Evolutionary conservation across 2,113 vertebrate species (phyloP).

Genomic region (Platysternon megacephalum): DNA sequence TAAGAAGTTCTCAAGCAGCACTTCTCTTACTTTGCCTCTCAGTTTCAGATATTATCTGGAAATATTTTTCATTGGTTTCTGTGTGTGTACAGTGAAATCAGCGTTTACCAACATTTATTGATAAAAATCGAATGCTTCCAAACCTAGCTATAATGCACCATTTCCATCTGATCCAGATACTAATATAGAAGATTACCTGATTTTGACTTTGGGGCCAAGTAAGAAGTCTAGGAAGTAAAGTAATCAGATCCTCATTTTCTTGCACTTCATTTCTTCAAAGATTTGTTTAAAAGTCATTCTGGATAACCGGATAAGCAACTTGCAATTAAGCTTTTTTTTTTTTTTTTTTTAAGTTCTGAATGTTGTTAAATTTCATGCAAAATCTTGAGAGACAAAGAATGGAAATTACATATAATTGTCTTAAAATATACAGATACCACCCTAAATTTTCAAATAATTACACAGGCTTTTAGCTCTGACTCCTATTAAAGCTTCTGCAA

Average conservation of each 20-base stretch:
- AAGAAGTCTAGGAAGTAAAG: neutral
- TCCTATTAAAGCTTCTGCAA: neutral
- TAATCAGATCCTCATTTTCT: neutral
- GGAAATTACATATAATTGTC: neutral
- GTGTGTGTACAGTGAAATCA: neutral
- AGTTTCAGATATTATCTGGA: neutral
- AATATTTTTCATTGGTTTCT: neutral
- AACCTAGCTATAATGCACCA: neutral
- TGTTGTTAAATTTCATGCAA: neutral
- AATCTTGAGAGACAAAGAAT: neutral
- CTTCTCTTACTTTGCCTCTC: neutral
- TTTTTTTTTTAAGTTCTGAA: neutral
- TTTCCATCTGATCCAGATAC: neutral
- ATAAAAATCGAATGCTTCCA: neutral
- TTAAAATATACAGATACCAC: neutral
- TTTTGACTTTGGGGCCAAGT: neutral
- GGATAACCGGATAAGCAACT: neutral
- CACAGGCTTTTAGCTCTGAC: neutral
- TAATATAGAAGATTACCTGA: neutral
- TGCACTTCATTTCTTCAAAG: neutral
- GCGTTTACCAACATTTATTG: neutral
- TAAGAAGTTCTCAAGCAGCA: too few species aligned
- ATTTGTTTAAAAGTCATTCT: neutral
- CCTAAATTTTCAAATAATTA: neutral
- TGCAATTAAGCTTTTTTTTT: neutral